Evolutionary conservation across 2,888 invertebrate species (phyloP), one percentile per base, ranked within the genome.

Genomic region (Melanostoma mellinum): DNA sequence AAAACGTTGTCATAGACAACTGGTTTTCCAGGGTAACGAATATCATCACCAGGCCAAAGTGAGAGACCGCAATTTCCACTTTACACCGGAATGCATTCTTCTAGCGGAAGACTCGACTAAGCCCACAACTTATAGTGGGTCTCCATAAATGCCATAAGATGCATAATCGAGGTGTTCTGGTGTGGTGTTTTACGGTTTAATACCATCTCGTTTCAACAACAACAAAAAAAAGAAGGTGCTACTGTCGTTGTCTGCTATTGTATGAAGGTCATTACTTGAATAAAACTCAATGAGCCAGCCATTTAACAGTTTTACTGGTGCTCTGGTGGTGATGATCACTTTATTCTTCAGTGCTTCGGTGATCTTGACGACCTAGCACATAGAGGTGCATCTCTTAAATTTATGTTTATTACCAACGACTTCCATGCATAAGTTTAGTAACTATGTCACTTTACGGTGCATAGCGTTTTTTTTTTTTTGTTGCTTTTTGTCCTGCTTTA

Each of bases 231-330:
- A 69, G 60, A 48, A 60, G 52, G 73, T 69, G 61, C 68, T 77
- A 68, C 77, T 5, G 10, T 44, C 44, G 53, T 48, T n/a, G 10
- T 65, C 40, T 44, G 73, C 68, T 63, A 42, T 44, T 67, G 63
- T 44, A 50, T 82, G 82, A 82, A 82, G 82, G 82, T 82, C 82
- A 78, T 82, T 78, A 73, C 82, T 82, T 82, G 50, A 55, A 48
- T 63, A 58, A 82, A 58, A 63, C 68, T 56, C 36, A 58, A 68
- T 58, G 68, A 58, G 56, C 40, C 58, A 44, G 53, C 56, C 53
- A 58, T 63, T 77, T 53, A 78, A 73, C 77, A 58, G 65, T 81
- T 65, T 71, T 71, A 60, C 60, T 75, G 63, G 69, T 76, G 60
- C 56, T 40, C 53, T 60, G 65, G 42, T 20, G 10, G 20, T 20